Evolutionary conservation across 1,140 invertebrate species (phyloP).

Genomic region (Diuraphis noxia): DNA sequence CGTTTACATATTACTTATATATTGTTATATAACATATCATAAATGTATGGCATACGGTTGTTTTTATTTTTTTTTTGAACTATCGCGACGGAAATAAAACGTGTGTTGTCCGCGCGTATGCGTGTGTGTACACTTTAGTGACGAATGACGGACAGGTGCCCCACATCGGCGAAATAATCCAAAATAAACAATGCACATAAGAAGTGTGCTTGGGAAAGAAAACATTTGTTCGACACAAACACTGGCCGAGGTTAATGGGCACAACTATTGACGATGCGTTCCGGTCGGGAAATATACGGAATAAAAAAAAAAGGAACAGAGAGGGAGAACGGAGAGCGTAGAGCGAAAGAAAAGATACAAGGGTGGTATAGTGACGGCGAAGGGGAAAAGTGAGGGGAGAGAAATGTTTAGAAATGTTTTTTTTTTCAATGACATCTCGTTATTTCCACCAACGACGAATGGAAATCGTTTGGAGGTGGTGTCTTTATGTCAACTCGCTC

Average conservation of each 20-base stretch:
- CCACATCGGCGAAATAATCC: conserved; percentile 47
- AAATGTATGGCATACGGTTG: neutral
- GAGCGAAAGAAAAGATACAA: neutral
- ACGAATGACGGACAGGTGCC: conserved; percentile 51
- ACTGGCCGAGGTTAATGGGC: conserved; percentile 32
- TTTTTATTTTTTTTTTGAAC: neutral
- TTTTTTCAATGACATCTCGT: conserved; percentile 52
- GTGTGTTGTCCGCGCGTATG: neutral
- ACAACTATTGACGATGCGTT: conserved; percentile 21
- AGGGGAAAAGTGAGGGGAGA: neutral
- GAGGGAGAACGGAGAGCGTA: neutral
- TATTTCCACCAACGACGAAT: conserved; percentile 41
- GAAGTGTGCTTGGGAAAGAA: conserved; percentile 53
- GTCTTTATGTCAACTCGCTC: conserved; percentile 35
- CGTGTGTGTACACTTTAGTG: conserved; percentile 7
- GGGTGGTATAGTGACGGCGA: neutral
- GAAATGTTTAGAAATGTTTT: conserved; percentile 39
- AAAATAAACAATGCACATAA: conserved; percentile 46
- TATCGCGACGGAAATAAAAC: neutral
- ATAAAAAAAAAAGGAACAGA: neutral
- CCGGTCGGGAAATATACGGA: conserved; percentile 17
- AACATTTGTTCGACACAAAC: conserved; percentile 51
- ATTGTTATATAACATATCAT: neutral
- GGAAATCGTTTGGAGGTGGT: conserved; percentile 49
- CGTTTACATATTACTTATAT: neutral